Base-by-base conservation (phyloP, 2,797 vertebrate genomes). In the Myiothlypis chrysogaster region DNA sequence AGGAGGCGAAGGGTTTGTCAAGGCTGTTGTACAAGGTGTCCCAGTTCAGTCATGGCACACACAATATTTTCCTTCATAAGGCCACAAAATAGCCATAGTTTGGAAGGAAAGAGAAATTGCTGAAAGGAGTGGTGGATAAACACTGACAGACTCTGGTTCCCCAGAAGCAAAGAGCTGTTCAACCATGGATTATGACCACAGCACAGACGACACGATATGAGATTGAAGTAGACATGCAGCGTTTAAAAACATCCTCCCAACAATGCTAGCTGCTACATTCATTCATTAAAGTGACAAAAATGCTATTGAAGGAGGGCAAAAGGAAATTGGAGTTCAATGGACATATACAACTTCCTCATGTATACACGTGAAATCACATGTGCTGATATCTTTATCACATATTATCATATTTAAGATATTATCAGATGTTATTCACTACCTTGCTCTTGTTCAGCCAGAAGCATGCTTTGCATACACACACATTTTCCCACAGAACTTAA, bases 201-300 rank as follows among this genome's bases (percentile, higher is more conserved):
- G 87, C 60, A 90, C 34, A 73, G 70, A 87, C 4, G 21, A 92
- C 90, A 57, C 78, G 73, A 87, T 90, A 92, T 87, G 93, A 95
- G 88, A 96, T 71, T 59, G 87, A 97, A 94, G 65, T 85, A 96
- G 91, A 95, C 82, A 83, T 5, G 7, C 49, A 94, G 61, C 59
- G 77, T 97, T 95, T 93, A 95, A 93, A 96, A 95, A 80, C 47
- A 56, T 83, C 73, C 81, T 92, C 77, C 73, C 78, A 77, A 69
- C 83, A 92, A 96, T 70, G 81, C 21, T 80, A 49, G 69, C 44
- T 94, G 80, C 79, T 87, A 85, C 80, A 73, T 96, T 81, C 72
- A 87, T 95, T 97, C 94, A 78, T 92, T 96, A 89, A 96, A 87
- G 77, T 90, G 69, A 94, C 78, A 78, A 92, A 96, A 95, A 66